These are phyloP conservation scores for Paramormyrops hopkinsi DNA, from an alignment of 2,797 vertebrate species.

Conservation along the genomic window DNA sequence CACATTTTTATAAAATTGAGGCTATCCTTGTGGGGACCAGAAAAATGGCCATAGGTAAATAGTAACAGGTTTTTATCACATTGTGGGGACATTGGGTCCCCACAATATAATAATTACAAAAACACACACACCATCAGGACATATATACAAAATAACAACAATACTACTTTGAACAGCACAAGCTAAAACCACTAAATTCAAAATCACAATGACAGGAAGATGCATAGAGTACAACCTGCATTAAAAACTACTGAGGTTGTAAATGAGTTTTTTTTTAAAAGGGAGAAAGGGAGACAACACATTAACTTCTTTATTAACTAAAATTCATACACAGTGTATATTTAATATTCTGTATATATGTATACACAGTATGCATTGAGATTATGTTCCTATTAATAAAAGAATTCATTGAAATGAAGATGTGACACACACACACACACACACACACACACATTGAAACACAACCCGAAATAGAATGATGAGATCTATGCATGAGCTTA, in stretches of 20 bases:
- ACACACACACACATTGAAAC: not conserved
- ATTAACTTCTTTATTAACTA: not conserved
- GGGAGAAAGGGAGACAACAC: not conserved
- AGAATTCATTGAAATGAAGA: not conserved
- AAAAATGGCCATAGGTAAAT: not conserved
- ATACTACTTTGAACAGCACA: not conserved
- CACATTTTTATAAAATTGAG: not conserved
- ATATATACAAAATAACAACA: not conserved
- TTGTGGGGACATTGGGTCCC: not conserved
- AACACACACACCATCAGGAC: not conserved
- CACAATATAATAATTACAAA: not conserved
- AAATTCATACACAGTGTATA: not conserved
- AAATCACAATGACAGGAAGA: not conserved
- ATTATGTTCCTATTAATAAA: not conserved
- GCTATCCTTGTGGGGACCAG: not conserved
- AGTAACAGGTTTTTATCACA: not conserved
- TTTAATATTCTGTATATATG: not conserved
- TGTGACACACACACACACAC: not conserved
- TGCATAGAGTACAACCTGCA: not conserved
- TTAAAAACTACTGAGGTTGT: not conserved
- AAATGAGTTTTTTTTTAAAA: not conserved
- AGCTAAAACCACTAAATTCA: not conserved
- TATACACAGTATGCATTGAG: not conserved
- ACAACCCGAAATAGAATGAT: not conserved
- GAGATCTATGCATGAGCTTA: not conserved